Evolutionary conservation across 2,797 vertebrate species (phyloP), one percentile per base, ranked within the genome.

Genomic region (Pteropus rufus): DNA sequence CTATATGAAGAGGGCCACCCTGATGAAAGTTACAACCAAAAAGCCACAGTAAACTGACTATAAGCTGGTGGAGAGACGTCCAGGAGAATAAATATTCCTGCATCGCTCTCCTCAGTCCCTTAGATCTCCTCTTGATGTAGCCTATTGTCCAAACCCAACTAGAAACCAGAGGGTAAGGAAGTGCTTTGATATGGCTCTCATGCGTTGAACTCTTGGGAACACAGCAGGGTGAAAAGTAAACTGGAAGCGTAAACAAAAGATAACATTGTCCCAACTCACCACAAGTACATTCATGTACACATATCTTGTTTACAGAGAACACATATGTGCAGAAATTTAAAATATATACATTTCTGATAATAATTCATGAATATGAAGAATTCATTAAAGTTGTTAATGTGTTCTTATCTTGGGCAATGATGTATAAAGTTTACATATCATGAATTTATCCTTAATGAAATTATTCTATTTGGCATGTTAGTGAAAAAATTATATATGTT

Each of bases 401-500:
- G 21, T 80, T 93, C 56, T 85, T 92, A 89, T 91, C 67, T 86
- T 86, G 73, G 44, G 36, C 67, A 97, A 88, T 94, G 75, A 69
- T 75, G 67, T 49, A 70, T 95, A 90, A 90, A 90, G 16, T 84
- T 94, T 84, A 88, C 14, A 83, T 86, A 93, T 69, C 75, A 93
- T 80, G 7, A 85, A 92, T 90, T 94, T 95, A 89, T 88, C 94
- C 94, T 84, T 84, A 95, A 96, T 93, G n/a, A 95, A 85, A 81
- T 72, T 82, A 79, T 79, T 54, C 34, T 87, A 82, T 84, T 85
- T 10, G 69, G 8, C 49, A 64, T 58, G 26, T 69, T n/a, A 64
- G 31, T 79, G 69, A 54, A 95, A 82, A 96, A 83, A 82, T 86
- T 18, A 87, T 93, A 2, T 34, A 49, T 72, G 41, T 88, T 67